Percentiles rank a stretch among this genome's conserved stretches.
Conservation (phyloP, 1,140 invertebrate genomes). For the Chironomus striatipennis region DNA sequence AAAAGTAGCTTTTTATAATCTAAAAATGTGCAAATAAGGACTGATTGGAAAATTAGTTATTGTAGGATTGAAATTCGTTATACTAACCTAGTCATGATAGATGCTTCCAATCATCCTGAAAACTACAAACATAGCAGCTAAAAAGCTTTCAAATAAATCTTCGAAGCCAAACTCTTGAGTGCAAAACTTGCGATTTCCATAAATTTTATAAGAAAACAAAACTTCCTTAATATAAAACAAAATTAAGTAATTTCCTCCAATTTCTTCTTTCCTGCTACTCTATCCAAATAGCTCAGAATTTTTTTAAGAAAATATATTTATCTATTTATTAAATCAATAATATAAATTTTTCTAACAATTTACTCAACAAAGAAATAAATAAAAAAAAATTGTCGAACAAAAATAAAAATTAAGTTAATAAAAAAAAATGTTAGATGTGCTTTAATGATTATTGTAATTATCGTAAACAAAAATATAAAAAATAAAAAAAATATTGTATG, state of each 20-base stretch:
- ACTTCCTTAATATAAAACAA: not conserved
- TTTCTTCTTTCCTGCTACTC: not conserved
- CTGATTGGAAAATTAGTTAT: too few species aligned
- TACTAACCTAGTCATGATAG: too few species aligned
- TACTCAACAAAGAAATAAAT: not conserved
- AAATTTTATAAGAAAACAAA: too few species aligned
- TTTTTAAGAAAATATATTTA: not conserved
- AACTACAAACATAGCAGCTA: too few species aligned
- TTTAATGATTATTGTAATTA: not conserved
- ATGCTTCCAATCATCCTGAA: too few species aligned
- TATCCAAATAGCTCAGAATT: not conserved
- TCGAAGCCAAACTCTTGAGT: too few species aligned
- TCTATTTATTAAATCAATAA: not conserved
- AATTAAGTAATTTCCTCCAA: not conserved
- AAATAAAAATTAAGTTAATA: not conserved
- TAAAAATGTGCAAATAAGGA: too few species aligned
- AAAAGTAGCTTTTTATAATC: too few species aligned
- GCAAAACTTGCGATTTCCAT: too few species aligned
- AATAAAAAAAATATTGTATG: not conserved
- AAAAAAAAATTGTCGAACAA: not conserved
- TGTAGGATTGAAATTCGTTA: too few species aligned
- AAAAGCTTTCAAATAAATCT: too few species aligned
- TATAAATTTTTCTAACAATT: not conserved
- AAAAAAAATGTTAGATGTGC: constrained; percentile 7
- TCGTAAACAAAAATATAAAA: not conserved